Evolutionary conservation across 92 coral and sea anemone genomes (phyloP).

Genomic region (Galaxea fascicularis): DNA sequence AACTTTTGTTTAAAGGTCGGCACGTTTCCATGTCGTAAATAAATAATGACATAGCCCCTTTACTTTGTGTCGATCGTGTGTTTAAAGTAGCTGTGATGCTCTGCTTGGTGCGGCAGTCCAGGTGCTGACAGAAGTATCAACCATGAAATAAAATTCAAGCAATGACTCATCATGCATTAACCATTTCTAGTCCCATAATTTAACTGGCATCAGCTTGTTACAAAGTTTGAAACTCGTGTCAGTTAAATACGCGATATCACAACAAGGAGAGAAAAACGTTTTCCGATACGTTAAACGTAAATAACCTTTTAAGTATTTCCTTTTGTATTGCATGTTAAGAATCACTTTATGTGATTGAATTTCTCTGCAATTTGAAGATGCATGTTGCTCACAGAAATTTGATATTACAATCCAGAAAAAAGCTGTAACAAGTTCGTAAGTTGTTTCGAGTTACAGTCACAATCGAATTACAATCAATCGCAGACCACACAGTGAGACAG

Average conservation of each 20-base stretch:
- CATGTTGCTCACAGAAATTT: background rate
- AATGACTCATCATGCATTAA: conserved; percentile 2
- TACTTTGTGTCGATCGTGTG: conserved; percentile 9
- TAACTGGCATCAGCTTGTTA: too few relatives aligned
- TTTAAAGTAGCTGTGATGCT: conserved; percentile 4
- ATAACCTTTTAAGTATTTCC: too few relatives aligned
- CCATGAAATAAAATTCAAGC: conserved; percentile 3
- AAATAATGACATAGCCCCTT: conserved; percentile 35
- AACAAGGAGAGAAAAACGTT: too few relatives aligned
- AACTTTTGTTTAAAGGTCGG: conserved; percentile 20
- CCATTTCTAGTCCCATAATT: background rate
- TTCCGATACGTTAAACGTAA: too few relatives aligned
- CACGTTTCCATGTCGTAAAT: background rate
- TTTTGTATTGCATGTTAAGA: too few relatives aligned
- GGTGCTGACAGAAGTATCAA: conserved; percentile 14
- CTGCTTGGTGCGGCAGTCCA: background rate
- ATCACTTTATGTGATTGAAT: background rate
- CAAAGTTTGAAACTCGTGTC: too few relatives aligned
- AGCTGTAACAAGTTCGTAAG: too few relatives aligned
- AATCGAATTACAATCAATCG: too few relatives aligned
- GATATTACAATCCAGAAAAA: background rate
- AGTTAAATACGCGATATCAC: too few relatives aligned
- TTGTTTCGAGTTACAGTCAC: too few relatives aligned
- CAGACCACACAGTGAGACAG: too few relatives aligned
- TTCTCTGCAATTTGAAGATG: background rate